Conservation (phyloP, 2,888 invertebrate species). For the Hypomecis punctinalis region DNA sequence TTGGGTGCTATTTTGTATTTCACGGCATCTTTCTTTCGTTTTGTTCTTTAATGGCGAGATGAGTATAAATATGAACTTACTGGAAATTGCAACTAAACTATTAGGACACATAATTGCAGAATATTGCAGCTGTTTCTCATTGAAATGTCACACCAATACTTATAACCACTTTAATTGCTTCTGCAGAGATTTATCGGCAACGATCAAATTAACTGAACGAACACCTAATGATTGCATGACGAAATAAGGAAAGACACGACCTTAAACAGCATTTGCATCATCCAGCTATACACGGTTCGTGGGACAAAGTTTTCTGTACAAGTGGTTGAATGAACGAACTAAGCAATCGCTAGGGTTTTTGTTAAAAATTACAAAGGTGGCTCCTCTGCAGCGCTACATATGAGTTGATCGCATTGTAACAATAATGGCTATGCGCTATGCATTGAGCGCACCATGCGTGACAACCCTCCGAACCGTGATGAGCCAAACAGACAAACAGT, state of each 20-base stretch:
- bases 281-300: slow-evolving; percentile 26
- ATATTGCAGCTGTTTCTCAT: background rate
- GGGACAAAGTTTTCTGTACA: background rate
- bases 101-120: background rate
- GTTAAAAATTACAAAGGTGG: background rate
- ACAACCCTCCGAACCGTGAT: slow-evolving; percentile 76
- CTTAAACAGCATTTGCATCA: slow-evolving; percentile 37
- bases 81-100: too few relatives aligned
- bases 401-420: slow-evolving; percentile 14
- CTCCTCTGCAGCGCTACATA: background rate
- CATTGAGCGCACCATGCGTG: slow-evolving; percentile 70
- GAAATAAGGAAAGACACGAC: slow-evolving; percentile 34
- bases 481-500: slow-evolving; percentile 49
- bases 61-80: too few relatives aligned
- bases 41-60: too few relatives aligned
- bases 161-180: background rate
- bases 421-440: slow-evolving; percentile 48
- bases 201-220: slow-evolving; percentile 17
- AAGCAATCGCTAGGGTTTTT: background rate
- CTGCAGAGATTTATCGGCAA: slow-evolving; percentile 6
- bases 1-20: too few relatives aligned
- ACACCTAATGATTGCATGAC: slow-evolving; percentile 16
- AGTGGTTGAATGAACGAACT: background rate
- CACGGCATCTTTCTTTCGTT: too few relatives aligned
- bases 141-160: slow-evolving; percentile 2